Evolutionary conservation across 53 echinoderm and acorn worm genomes (phyloP).

Genomic region (Apostichopus leukothele): DNA sequence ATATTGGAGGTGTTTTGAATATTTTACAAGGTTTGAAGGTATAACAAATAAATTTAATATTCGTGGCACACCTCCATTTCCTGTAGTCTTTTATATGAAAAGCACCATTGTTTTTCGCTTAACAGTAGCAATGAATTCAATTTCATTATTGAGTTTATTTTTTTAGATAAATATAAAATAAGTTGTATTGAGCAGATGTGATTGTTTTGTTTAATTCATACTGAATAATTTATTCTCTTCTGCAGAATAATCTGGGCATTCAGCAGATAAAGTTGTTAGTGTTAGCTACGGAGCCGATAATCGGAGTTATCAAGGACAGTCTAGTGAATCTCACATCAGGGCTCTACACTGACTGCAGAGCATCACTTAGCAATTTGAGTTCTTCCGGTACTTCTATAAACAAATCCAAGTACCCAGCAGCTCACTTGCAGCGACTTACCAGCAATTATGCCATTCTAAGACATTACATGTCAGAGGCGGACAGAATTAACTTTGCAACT

Average conservation of each 20-base stretch:
- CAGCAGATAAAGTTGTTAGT: slow-evolving; percentile 15
- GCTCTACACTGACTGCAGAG: neutral
- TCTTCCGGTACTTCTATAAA: too few species aligned
- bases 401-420: neutral
- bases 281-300: neutral
- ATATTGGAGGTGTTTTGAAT: too few species aligned
- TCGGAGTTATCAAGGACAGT: neutral
- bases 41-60: too few species aligned
- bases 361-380: neutral
- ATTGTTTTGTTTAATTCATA: neutral
- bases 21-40: too few species aligned
- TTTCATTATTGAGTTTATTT: too few species aligned
- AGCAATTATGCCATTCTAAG: neutral
- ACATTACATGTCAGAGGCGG: slow-evolving; percentile 10
- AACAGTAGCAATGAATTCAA: too few species aligned
- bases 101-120: too few species aligned
- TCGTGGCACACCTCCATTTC: too few species aligned
- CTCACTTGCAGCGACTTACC: neutral
- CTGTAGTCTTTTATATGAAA: neutral
- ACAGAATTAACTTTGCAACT: slow-evolving; percentile 1
- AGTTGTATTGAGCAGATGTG: neutral
- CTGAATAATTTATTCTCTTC: neutral
- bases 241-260: neutral
- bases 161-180: too few species aligned
- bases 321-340: slow-evolving; percentile 15